A percentile compares a stretch with the other conserved stretches of the same genome.
Conservation (phyloP, 1,140 invertebrate species). For the Aricia agestis region DNA sequence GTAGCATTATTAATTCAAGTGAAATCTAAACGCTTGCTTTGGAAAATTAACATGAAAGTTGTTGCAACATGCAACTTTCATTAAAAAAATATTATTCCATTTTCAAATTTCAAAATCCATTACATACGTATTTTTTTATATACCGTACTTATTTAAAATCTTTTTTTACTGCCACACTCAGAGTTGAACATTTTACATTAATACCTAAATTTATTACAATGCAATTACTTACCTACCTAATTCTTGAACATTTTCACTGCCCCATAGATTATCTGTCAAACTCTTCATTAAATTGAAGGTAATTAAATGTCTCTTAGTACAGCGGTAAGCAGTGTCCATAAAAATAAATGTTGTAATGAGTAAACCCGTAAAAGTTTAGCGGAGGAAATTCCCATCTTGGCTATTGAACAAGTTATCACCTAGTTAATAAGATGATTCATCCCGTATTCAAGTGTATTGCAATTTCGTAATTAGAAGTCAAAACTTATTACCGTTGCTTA, state of each 20-base stretch:
- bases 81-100: neutral
- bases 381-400: neutral
- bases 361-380: neutral
- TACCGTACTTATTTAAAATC: too few relatives aligned
- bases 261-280: too few relatives aligned
- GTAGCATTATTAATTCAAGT: neutral
- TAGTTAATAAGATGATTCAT: conserved; percentile 2
- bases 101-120: neutral
- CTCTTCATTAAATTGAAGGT: too few relatives aligned
- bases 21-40: neutral
- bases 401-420: neutral
- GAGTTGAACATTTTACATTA: too few relatives aligned
- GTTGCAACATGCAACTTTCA: neutral
- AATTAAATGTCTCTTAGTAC: too few relatives aligned
- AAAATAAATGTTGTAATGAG: neutral
- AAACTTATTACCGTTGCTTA: too few relatives aligned
- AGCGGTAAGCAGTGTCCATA: too few relatives aligned
- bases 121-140: neutral
- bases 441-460: neutral
- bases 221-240: too few relatives aligned
- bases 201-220: too few relatives aligned
- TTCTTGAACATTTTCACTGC: too few relatives aligned
- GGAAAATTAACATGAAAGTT: neutral
- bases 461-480: neutral
- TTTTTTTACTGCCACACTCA: too few relatives aligned